These are phyloP conservation scores for Latrodectus geometricus DNA, from an alignment of 1,140 invertebrate species.

Conservation along the genomic window DNA sequence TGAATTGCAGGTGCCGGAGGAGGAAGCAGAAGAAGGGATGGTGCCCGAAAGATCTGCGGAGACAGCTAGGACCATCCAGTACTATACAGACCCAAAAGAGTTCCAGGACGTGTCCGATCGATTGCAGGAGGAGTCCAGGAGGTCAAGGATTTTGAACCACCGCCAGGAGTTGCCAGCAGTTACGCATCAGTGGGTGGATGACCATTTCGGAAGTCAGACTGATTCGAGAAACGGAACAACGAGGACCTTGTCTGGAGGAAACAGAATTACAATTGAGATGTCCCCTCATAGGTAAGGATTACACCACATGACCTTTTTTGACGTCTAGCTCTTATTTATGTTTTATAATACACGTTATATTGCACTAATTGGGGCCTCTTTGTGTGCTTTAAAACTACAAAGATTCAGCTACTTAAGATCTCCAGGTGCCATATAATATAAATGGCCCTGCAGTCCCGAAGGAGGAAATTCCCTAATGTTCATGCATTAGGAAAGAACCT, in stretches of 20 bases:
- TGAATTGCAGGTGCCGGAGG: constrained; percentile 47
- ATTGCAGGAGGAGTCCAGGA: constrained; percentile 71
- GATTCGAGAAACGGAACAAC: constrained; percentile 47
- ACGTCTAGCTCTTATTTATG: too few species aligned
- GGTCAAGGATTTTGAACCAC: constrained; percentile 22
- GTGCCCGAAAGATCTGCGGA: constrained; percentile 72
- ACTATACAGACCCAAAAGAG: constrained; percentile 73
- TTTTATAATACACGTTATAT: too few species aligned
- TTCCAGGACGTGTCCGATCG: constrained; percentile 82
- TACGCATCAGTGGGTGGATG: constrained; percentile 89
- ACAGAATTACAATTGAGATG: constrained; percentile 62
- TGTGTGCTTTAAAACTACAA: too few species aligned
- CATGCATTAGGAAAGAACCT: too few species aligned
- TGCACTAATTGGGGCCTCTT: too few species aligned
- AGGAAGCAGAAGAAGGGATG: constrained; percentile 67
- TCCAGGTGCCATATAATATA: too few species aligned
- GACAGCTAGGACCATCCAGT: constrained; percentile 72
- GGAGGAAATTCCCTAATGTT: too few species aligned
- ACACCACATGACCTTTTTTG: too few species aligned
- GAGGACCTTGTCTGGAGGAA: constrained; percentile 58
- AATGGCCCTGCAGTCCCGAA: too few species aligned
- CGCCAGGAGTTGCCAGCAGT: constrained; percentile 85
- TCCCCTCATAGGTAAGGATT: constrained; percentile 38
- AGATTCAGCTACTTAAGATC: too few species aligned
- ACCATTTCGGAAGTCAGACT: constrained; percentile 82